These are phyloP conservation scores for Passer montanus DNA, from an alignment of 2,113 vertebrate species.

Conservation along the genomic window DNA sequence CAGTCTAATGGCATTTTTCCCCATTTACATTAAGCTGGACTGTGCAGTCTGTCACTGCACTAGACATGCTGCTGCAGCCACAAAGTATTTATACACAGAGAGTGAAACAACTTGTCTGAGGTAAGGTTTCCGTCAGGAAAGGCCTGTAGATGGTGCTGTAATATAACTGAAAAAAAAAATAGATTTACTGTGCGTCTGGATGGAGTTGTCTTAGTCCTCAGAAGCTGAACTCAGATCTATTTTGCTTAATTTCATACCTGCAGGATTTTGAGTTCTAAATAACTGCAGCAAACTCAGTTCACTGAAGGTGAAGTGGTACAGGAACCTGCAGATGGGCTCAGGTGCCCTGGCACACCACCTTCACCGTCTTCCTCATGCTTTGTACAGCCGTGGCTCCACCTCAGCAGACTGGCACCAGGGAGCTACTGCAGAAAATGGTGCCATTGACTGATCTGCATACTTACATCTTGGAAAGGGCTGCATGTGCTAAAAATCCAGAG, in stretches of 20 bases:
- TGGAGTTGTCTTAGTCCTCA: background rate
- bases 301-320: background rate
- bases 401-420: background rate
- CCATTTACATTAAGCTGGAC: background rate
- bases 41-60: background rate
- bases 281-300: background rate
- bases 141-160: constrained; percentile 76
- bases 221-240: background rate
- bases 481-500: background rate
- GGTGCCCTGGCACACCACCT: background rate
- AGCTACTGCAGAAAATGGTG: background rate
- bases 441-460: background rate
- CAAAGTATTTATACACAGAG: background rate
- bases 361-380: background rate
- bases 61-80: background rate
- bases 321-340: background rate
- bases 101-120: background rate
- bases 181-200: background rate
- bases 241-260: background rate
- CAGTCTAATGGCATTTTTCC: background rate
- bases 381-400: background rate
- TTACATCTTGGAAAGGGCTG: background rate
- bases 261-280: background rate
- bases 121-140: background rate
- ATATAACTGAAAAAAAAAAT: constrained; percentile 13